Conservation (phyloP, 2,797 vertebrate species). For the Eleutherodactylus coqui region DNA sequence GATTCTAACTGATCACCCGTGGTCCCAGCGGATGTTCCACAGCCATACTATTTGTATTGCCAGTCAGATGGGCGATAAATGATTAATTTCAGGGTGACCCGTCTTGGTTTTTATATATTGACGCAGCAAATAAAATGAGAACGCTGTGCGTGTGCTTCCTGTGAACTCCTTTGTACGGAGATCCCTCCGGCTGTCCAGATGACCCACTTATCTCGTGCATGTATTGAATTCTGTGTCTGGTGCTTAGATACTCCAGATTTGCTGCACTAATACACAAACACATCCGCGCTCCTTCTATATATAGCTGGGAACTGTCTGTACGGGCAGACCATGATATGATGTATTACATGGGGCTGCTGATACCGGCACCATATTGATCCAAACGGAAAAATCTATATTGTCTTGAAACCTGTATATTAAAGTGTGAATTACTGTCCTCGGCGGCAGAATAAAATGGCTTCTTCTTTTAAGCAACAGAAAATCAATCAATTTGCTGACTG, state of each 20-base stretch:
- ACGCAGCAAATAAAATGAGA: neutral
- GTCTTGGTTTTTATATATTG: neutral
- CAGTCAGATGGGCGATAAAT: neutral
- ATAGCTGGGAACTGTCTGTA: neutral
- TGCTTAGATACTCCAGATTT: conserved; percentile 13
- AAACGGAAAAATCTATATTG: neutral
- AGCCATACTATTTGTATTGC: neutral
- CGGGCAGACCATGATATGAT: neutral
- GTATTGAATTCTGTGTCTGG: neutral
- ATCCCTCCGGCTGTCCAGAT: conserved; percentile 38
- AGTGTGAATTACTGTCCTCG: neutral
- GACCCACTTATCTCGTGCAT: conserved; percentile 48
- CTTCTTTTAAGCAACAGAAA: neutral
- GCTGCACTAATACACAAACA: conserved; percentile 20
- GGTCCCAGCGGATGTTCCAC: neutral
- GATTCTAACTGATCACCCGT: neutral
- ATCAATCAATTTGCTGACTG: neutral
- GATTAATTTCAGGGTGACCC: neutral
- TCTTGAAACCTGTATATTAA: neutral
- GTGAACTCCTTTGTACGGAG: conserved; percentile 13
- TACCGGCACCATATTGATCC: neutral
- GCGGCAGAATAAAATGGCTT: neutral
- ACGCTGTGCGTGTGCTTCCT: neutral
- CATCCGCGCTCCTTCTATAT: neutral
- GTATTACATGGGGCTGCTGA: neutral